Base-by-base conservation (phyloP, 2,113 vertebrate species). In the Megaleporinus macrocephalus region DNA sequence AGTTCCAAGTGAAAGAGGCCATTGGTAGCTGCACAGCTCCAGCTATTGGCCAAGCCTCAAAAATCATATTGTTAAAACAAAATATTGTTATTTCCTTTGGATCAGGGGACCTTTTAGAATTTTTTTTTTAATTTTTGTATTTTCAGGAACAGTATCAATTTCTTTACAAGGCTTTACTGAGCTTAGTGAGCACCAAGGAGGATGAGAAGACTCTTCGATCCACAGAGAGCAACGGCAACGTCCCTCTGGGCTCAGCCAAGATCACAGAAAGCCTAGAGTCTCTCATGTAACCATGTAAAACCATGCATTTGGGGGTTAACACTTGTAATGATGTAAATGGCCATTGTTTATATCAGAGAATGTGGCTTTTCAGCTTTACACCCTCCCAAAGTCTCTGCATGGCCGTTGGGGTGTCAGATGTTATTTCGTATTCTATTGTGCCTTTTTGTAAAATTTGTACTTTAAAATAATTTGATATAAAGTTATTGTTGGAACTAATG, bases 121-220 rank as follows among this genome's bases (percentile, higher is more conserved):
- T n/a, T 36, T 36, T 36, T 7, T 4, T 51, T 51, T 15, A 14
- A 15, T 84, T 71, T 85, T 57, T 33, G 20, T 51, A n/a, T 71
- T 36, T 18, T 86, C 49, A 99, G 98, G 98, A 99, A 30, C 97
- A 98, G 90, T 98, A 96, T 86, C 97, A 98, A 90, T 99, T 97
- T 86, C 94, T 99, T 79, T 99, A 98, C 92, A 96, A 95, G 86
- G 95, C 96, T 0, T 93, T 99, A 80, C 95, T 99, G 88, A 99
- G 98, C 84, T 95, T 98, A 53, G 96, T 99, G 82, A 96, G 96
- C 91, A 96, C 95, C 51, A 95, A 96, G 87, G 97, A 99, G 88
- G 97, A 99, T 87, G 95, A 97, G 92, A 95, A 94, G 72, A 93
- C 94, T 3, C 95, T 96, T 44, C 94, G 94, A 82, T 95, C 94